These are phyloP conservation scores for Tethya wilhelma DNA, from an alignment of 37 sponge, comb jelly and placozoan genomes.

Conservation along the genomic window DNA sequence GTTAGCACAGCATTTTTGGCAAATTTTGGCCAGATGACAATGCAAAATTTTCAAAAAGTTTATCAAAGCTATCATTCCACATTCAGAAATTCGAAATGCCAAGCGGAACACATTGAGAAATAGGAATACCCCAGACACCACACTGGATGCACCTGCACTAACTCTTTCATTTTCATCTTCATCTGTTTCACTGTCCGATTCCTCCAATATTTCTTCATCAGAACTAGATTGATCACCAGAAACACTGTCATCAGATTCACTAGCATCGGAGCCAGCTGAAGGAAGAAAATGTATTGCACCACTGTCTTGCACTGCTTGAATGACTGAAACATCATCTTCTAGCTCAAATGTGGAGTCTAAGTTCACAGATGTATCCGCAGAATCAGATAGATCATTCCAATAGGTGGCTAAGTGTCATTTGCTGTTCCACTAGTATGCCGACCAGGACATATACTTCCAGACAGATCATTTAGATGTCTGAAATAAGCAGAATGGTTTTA, in stretches of 20 bases:
- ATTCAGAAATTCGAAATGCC: background rate
- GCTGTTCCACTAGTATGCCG: background rate
- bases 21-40: background rate
- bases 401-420: background rate
- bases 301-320: background rate
- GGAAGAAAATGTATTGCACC: background rate
- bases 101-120: background rate
- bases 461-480: background rate
- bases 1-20: background rate
- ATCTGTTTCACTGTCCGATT: background rate
- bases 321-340: background rate
- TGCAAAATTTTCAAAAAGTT: background rate
- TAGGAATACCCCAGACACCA: background rate
- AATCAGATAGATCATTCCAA: too few relatives aligned
- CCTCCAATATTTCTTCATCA: background rate
- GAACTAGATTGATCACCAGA: background rate
- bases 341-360: slow-evolving; percentile 11
- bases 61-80: background rate
- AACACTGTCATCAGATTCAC: background rate
- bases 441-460: slow-evolving; percentile 3
- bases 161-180: background rate
- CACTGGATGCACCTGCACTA: too few relatives aligned
- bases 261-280: background rate
- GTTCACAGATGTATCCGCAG: background rate
- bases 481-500: slow-evolving; percentile 2